Conservation (phyloP, 1,140 invertebrate species). For the Saccostrea cuccullata region DNA sequence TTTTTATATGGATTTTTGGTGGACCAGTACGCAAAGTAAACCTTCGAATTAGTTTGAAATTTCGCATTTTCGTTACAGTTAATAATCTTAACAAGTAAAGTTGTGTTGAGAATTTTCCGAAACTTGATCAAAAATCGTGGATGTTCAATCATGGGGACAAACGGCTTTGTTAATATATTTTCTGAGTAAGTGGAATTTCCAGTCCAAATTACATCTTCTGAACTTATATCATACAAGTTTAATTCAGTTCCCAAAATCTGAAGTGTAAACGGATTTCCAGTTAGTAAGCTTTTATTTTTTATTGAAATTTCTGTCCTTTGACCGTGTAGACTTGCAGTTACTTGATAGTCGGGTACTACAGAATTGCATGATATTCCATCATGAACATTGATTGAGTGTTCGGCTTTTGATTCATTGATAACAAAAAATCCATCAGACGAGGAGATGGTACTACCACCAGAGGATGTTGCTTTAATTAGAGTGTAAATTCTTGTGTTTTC, state of each 20-base stretch:
- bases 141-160: background rate
- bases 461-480: background rate
- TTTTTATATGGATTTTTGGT: background rate
- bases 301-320: background rate
- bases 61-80: background rate
- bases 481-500: background rate
- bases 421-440: conserved; percentile 38
- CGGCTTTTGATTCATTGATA: conserved; percentile 9
- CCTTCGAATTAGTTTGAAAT: background rate
- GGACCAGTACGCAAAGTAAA: background rate
- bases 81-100: background rate
- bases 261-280: background rate
- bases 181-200: no score
- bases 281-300: background rate
- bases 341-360: background rate
- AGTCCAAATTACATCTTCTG: background rate
- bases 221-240: background rate
- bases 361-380: conserved; percentile 25
- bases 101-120: background rate
- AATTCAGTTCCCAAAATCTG: background rate
- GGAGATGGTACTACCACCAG: conserved; percentile 17
- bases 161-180: background rate
- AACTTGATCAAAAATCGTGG: background rate
- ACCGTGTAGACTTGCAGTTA: background rate
- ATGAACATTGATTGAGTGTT: background rate